Conservation (phyloP, 2,113 vertebrate genomes). For the Paradoxurus hermaphroditus region DNA sequence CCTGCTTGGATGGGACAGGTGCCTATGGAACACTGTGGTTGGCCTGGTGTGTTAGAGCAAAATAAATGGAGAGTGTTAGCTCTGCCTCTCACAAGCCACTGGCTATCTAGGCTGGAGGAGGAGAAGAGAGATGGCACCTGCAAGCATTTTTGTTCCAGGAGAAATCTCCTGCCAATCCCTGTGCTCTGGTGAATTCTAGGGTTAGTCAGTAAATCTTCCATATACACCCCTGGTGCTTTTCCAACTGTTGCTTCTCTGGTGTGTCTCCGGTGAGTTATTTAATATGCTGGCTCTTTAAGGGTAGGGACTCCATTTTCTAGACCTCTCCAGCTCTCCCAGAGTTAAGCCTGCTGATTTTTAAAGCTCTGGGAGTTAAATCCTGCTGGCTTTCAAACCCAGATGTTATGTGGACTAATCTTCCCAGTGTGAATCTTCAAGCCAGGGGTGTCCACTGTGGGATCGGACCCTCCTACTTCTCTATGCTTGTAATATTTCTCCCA, state of each 20-base stretch:
- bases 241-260: background rate
- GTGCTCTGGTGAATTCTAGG: background rate
- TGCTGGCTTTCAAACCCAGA: background rate
- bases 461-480: background rate
- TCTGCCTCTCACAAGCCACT: background rate
- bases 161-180: background rate
- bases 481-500: background rate
- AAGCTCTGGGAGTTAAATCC: background rate
- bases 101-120: background rate
- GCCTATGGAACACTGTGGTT: background rate
- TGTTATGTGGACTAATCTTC: background rate
- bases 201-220: background rate
- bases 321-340: background rate
- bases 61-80: background rate
- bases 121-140: background rate
- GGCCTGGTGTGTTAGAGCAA: background rate
- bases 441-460: background rate
- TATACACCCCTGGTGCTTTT: background rate
- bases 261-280: background rate
- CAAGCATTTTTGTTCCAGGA: background rate
- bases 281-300: background rate
- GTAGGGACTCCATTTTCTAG: background rate
- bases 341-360: background rate
- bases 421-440: background rate
- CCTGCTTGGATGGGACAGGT: background rate